phyloP scores from a whole-genome alignment of 2,797 vertebrate genomes.

The Macrochelys suwanniensis region DNA sequence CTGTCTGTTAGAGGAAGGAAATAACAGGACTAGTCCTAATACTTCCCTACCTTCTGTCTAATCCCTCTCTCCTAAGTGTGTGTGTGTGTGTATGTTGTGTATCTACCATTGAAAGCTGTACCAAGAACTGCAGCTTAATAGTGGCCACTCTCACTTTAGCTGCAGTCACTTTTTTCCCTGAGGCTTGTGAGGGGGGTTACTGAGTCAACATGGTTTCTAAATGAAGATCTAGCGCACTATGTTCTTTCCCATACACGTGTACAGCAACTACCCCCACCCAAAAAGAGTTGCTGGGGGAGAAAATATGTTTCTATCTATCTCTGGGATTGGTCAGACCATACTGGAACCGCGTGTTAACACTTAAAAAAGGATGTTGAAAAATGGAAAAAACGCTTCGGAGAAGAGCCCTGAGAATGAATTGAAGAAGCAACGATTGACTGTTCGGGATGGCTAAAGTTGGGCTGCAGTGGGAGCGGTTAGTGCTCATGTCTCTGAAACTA shows the following conservation, averaged over 20 bases:
- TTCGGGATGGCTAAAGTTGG: neutral
- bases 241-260: neutral
- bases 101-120: neutral
- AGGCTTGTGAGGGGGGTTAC: neutral
- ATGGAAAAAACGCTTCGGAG: neutral
- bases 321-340: neutral
- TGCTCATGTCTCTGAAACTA: neutral
- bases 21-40: neutral
- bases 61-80: neutral
- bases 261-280: neutral
- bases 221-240: neutral
- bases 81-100: too few species aligned
- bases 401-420: neutral
- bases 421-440: neutral
- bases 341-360: neutral
- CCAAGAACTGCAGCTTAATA: neutral
- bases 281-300: neutral
- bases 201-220: neutral
- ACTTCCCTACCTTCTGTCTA: neutral
- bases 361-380: neutral
- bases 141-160: neutral
- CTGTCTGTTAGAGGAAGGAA: neutral
- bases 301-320: fast-evolving
- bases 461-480: neutral
- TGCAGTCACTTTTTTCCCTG: neutral